Evolutionary conservation across 2,797 vertebrate genomes (phyloP), one percentile per base, ranked within the genome.

Genomic region (Poecilia wingei): DNA sequence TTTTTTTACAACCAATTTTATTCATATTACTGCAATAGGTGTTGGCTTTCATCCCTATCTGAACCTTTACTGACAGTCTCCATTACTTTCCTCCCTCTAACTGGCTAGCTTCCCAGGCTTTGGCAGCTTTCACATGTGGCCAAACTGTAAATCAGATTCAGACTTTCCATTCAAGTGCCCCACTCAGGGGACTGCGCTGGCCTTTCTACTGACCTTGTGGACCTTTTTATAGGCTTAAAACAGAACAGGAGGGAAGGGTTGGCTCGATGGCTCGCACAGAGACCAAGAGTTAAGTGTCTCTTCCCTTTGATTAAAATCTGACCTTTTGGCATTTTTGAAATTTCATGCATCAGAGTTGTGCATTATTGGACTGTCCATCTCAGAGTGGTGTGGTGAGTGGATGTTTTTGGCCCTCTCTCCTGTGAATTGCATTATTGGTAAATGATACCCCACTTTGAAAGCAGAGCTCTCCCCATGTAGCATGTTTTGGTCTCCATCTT

Each of bases 71-170:
- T 87, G 84, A 92, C 88, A 57, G 75, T 72, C 82, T 75, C 53
- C 78, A 86, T 78, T 70, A 20, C 83, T 78, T 86, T 84, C 83
- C 83, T 53, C 76, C 55, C 83, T 88, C 89, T 70, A 51, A 49
- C 85, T 94, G 92, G 93, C 92, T 66, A 78, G 33, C 61, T 87
- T 90, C 91, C 92, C 85, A 77, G 83, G 84, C 88, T 89, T 92
- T 85, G 91, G 91, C 91, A 90, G 93, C 91, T 89, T 83, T 88
- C 90, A 92, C 91, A 93, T 94, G 89, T 92, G 90, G 92, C 87
- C 91, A 83, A 92, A 93, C 84, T 91, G 90, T 93, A 94, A 94
- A 95, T 95, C 93, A 92, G 92, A 93, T 93, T 93, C 92, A 91
- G 94, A 93, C 89, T 94, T 95, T 93, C 91, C 88, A 90, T 94